Evolutionary conservation across 2,797 vertebrate species (phyloP).

Genomic region (Tauraco hartlaubi): DNA sequence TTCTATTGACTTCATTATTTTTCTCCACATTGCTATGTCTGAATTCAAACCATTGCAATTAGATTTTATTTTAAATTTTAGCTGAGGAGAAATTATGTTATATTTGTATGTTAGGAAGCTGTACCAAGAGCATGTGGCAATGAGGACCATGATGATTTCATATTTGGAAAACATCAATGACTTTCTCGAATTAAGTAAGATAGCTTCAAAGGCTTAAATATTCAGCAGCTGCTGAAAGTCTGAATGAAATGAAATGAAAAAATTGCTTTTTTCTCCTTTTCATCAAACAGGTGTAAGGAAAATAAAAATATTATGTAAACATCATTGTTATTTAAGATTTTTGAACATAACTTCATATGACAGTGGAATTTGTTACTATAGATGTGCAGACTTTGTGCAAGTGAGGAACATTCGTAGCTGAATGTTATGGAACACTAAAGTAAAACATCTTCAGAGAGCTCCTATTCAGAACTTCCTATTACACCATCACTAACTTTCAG

Average conservation of each 20-base stretch:
- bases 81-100: not conserved
- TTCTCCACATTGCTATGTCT: not conserved
- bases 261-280: not conserved
- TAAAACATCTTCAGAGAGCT: not conserved
- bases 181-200: not conserved
- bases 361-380: not conserved
- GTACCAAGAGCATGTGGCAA: not conserved
- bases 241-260: too few species aligned
- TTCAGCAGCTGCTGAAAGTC: not conserved
- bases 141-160: not conserved
- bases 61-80: conserved; percentile 4
- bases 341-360: not conserved
- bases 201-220: not conserved
- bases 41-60: not conserved
- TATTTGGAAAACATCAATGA: not conserved
- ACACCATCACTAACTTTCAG: not conserved
- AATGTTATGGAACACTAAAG: not conserved
- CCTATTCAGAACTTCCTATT: not conserved
- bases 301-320: not conserved
- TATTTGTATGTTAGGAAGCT: not conserved
- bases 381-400: not conserved
- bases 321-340: not conserved
- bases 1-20: not conserved
- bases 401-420: not conserved
- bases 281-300: not conserved